Conservation (phyloP, 2,113 vertebrate species). For the Nanger granti region DNA sequence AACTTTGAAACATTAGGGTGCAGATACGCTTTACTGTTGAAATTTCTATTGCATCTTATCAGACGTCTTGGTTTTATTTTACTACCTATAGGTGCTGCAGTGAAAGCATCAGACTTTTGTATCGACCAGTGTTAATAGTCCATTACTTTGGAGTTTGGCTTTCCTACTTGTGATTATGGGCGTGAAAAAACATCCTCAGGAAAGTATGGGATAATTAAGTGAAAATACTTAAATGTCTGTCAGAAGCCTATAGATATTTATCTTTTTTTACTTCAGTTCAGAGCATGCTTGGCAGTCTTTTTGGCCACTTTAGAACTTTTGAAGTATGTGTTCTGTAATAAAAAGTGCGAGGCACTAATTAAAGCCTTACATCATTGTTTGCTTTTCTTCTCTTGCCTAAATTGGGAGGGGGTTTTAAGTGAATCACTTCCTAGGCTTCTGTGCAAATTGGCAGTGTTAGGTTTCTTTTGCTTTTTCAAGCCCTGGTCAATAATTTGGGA, state of each 20-base stretch:
- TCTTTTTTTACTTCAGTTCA: not conserved
- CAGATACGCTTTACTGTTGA: not conserved
- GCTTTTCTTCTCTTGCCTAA: not conserved
- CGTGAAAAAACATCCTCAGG: not conserved
- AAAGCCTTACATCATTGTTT: slow-evolving; percentile 21
- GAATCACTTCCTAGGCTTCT: not conserved
- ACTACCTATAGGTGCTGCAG: no score
- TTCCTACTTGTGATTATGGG: not conserved
- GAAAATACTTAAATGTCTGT: not conserved
- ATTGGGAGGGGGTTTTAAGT: not conserved
- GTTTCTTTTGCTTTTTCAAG: not conserved
- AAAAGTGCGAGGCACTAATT: not conserved
- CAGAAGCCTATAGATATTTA: not conserved
- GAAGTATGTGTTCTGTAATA: not conserved
- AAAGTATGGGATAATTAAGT: not conserved
- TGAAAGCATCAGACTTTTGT: not conserved
- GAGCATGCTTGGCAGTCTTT: not conserved
- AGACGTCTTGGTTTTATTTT: not conserved
- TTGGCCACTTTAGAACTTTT: not conserved
- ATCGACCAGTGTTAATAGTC: not conserved
- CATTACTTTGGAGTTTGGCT: not conserved
- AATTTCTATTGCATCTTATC: not conserved
- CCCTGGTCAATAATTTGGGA: not conserved
- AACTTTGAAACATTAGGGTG: not conserved
- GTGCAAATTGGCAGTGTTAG: not conserved